Conservation (phyloP, 2,888 invertebrate species). For the Eupithecia inturbata region DNA sequence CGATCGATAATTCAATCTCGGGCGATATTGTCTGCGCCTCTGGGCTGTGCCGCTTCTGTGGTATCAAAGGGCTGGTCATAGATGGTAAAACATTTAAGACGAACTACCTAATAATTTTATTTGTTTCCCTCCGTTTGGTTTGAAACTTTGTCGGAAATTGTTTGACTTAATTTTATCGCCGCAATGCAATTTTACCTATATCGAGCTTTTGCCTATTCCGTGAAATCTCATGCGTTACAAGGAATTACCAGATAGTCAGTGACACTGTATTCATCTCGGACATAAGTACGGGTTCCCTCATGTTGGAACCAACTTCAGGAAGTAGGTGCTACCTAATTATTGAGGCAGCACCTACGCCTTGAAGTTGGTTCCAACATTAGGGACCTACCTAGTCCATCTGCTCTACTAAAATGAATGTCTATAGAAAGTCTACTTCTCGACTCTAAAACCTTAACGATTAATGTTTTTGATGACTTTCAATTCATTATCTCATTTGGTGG, state of each 20-base stretch:
- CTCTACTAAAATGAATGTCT: neutral
- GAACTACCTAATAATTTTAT: neutral
- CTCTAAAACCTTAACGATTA: neutral
- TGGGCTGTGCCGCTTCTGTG: constrained; percentile 64
- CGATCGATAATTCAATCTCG: constrained; percentile 77
- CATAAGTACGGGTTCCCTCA: neutral
- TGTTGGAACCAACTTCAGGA: neutral
- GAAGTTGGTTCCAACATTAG: too few relatives aligned
- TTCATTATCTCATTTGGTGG: neutral
- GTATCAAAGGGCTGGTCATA: constrained; percentile 34
- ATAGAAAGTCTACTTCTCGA: neutral
- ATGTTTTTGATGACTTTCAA: neutral
- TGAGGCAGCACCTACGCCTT: neutral
- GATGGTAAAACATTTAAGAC: neutral
- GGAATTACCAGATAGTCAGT: neutral
- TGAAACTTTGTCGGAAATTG: neutral
- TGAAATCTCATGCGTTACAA: too few relatives aligned
- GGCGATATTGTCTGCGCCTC: constrained; percentile 69
- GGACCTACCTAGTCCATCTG: neutral
- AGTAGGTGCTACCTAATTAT: neutral
- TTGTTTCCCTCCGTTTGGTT: neutral
- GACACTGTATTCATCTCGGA: neutral
- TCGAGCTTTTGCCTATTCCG: neutral
- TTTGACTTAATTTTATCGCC: neutral
- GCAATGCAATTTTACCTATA: neutral